These are phyloP conservation scores for Callipepla californica DNA, from an alignment of 2,113 vertebrate species.

Conservation along the genomic window DNA sequence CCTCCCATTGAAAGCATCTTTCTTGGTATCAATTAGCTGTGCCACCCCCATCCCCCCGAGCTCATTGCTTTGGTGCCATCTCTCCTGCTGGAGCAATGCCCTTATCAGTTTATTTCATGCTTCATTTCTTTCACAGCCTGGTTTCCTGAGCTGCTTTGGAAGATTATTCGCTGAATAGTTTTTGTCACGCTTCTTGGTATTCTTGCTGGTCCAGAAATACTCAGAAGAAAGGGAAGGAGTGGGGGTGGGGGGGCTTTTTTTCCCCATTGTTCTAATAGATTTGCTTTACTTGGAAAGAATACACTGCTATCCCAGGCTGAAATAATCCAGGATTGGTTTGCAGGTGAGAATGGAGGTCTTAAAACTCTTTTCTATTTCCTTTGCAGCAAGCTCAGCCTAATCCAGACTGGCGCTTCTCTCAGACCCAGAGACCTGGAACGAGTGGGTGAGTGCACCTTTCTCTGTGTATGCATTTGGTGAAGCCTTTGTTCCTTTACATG, in stretches of 20 bases:
- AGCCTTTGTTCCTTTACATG: background rate
- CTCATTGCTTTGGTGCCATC: constrained; percentile 32
- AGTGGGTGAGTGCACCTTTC: constrained; percentile 89
- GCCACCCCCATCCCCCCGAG: background rate
- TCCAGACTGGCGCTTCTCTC: constrained; percentile 97
- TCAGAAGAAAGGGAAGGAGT: background rate
- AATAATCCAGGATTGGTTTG: constrained; percentile 48
- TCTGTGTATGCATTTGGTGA: background rate
- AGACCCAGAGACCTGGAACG: constrained; percentile 96
- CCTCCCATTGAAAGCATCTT: constrained; percentile 34
- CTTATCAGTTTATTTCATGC: constrained; percentile 73
- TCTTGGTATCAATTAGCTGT: constrained; percentile 43
- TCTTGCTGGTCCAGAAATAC: constrained; percentile 34
- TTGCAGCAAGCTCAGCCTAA: constrained; percentile 96
- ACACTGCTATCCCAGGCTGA: constrained; percentile 25
- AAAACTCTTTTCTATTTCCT: constrained; percentile 77
- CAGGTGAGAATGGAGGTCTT: constrained; percentile 46
- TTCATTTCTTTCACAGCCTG: constrained; percentile 71
- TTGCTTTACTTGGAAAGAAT: constrained; percentile 39
- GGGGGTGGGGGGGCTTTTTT: background rate
- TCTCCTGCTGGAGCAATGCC: constrained; percentile 48
- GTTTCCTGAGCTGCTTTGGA: constrained; percentile 57
- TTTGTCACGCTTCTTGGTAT: constrained; percentile 49
- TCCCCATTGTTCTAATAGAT: constrained; percentile 45
- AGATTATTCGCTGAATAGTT: constrained; percentile 44